Evolutionary conservation across 2,888 invertebrate species (phyloP), one percentile per base, ranked within the genome.

Genomic region (Mythimna impura): DNA sequence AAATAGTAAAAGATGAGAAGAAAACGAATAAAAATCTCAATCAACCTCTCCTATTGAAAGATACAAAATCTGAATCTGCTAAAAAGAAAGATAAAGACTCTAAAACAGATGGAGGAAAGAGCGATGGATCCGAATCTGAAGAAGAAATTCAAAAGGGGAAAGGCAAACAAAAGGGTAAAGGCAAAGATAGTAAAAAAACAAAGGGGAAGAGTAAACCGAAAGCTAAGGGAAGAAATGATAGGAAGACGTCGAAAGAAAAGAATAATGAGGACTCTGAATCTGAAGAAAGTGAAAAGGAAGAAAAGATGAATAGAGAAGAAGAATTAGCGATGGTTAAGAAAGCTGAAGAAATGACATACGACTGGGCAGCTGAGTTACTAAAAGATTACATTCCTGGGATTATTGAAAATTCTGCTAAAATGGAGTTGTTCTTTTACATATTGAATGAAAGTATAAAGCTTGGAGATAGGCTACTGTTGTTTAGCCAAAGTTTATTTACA

Each of bases 401-500:
- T 57, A 97, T 99, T 82, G 98, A 99, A 89, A 99, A 99, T 90
- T 99, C 99, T 4, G 98, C 98, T 3, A 99, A 99, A 96, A 98
- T 99, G 98, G 97, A 98, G 87, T 97, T 99, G 61, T 98, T 99
- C 88, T 98, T 99, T 93, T 98, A 98, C 85, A 98, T 99, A 80
- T 96, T 99, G 65, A 98, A 98, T 84, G 98, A 99, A 93, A 98
- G 99, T 82, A 97, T 99, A 69, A 97, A 97, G 75, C 93, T 98
- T 77, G 99, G 99, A 1, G 99, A 99, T 94, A 97, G 99, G 78
- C 96, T 99, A 73, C 96, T 99, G 70, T 97, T 99, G 6, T 99
- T 99, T 93, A 99, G 99, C 88, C 99, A 99, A 93, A 99, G 99
- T 88, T 96, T 99, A 74, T 98, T 99, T 86, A 99, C 99, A 0